Conservation (phyloP, 2,888 invertebrate species). For the Carcina quercana region DNA sequence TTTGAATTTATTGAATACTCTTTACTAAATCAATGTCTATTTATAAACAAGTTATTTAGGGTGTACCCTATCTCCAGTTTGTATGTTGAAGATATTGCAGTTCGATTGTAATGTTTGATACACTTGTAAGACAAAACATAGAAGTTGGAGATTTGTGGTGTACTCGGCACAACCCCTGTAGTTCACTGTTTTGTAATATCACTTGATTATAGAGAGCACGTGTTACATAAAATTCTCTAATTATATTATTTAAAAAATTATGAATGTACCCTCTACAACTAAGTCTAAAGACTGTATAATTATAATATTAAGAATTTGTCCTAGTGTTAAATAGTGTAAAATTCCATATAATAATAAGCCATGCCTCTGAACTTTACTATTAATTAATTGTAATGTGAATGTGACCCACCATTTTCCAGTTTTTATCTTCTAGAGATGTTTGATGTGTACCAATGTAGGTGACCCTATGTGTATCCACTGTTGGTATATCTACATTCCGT, state of each 20-base stretch:
- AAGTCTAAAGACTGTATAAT: conserved; percentile 74
- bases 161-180: no score
- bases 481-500: conserved; percentile 73
- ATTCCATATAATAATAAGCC: conserved; percentile 57
- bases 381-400: conserved; percentile 46
- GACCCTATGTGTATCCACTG: conserved; percentile 47
- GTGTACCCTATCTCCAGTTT: no score
- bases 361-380: conserved; percentile 46
- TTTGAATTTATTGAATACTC: conserved; percentile 55
- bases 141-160: no score
- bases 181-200: conserved; percentile 67
- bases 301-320: conserved; percentile 56
- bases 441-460: conserved; percentile 58
- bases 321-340: conserved; percentile 70
- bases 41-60: no score
- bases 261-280: conserved; percentile 65
- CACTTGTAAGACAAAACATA: no score
- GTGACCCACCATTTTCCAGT: conserved; percentile 74
- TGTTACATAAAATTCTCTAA: conserved; percentile 57
- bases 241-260: conserved; percentile 41
- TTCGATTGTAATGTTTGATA: no score
- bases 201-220: conserved; percentile 68
- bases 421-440: conserved; percentile 64
- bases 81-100: no score
- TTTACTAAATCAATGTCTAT: conserved; percentile 47